phyloP scores from a whole-genome alignment of 1,140 invertebrate genomes.

The Hestina assimilis region DNA sequence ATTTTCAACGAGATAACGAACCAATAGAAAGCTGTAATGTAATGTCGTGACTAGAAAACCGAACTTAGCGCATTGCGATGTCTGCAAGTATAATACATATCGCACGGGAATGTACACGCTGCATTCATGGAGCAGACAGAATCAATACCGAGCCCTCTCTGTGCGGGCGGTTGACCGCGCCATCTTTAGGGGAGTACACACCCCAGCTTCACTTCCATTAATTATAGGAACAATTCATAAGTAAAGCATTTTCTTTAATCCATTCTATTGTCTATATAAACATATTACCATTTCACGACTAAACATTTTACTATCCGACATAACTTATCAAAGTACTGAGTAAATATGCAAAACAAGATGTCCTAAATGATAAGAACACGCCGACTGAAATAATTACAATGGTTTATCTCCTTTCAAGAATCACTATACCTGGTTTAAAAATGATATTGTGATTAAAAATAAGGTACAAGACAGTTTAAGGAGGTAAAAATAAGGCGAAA shows the following conservation, averaged over 20 bases:
- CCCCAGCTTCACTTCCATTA: neutral
- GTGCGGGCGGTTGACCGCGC: constrained; percentile 37
- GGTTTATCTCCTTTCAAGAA: too few species aligned
- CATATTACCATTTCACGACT: neutral
- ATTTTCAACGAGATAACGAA: constrained; percentile 41
- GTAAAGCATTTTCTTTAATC: neutral
- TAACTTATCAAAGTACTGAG: too few species aligned
- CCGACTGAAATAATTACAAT: too few species aligned
- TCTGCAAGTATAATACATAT: constrained; percentile 2
- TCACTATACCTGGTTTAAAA: too few species aligned
- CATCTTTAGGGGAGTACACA: constrained; percentile 37
- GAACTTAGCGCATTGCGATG: constrained; percentile 47
- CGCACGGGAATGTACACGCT: constrained; percentile 35
- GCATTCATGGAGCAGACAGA: constrained; percentile 62
- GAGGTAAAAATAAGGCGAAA: too few species aligned
- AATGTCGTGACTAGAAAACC: constrained; percentile 53
- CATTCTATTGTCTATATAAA: too few species aligned
- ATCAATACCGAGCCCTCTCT: constrained; percentile 55
- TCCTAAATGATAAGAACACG: constrained; percentile 1
- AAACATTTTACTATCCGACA: too few species aligned
- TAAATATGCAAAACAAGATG: too few species aligned
- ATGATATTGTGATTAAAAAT: too few species aligned
- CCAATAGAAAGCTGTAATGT: constrained; percentile 52
- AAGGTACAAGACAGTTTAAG: too few species aligned
- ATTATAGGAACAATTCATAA: neutral